Conservation (phyloP, 2,113 vertebrate genomes). For the Rafetus swinhoei region DNA sequence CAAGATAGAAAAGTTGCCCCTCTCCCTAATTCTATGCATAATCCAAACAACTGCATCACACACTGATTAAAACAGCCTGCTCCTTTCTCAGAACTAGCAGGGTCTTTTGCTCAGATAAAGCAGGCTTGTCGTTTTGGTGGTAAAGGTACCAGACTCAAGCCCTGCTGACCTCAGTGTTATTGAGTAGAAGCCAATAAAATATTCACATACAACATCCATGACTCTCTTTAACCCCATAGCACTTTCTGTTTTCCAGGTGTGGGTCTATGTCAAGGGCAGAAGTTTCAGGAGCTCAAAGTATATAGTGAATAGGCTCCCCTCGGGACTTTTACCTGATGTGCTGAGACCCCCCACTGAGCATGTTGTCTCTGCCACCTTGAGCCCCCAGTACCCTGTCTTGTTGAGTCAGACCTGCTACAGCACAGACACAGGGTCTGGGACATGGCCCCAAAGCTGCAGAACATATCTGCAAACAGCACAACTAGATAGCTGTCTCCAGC, state of each 20-base stretch:
- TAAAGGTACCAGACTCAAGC: not conserved
- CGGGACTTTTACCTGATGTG: too few relatives aligned
- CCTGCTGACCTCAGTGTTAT: not conserved
- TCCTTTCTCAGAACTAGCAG: not conserved
- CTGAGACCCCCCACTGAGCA: too few relatives aligned
- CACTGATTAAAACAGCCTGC: not conserved
- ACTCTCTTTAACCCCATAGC: not conserved
- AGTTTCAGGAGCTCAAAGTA: not conserved
- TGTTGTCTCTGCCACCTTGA: too few relatives aligned
- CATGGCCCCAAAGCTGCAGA: too few relatives aligned
- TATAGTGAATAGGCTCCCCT: not conserved
- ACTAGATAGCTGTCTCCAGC: too few relatives aligned
- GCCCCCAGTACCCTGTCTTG: too few relatives aligned
- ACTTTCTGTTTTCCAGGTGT: not conserved
- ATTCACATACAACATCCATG: not conserved
- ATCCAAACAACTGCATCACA: not conserved
- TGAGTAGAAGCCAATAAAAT: not conserved
- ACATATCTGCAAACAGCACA: too few relatives aligned
- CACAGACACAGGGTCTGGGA: too few relatives aligned
- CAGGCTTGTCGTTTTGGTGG: not conserved
- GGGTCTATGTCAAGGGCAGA: accelerated
- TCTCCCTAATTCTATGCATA: accelerated
- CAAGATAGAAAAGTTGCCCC: not conserved
- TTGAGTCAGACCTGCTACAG: too few relatives aligned
- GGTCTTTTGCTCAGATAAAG: not conserved